Percentiles rank a stretch among this genome's conserved stretches.
Conservation (phyloP, 1,140 invertebrate species). For the Episyrphus balteatus region DNA sequence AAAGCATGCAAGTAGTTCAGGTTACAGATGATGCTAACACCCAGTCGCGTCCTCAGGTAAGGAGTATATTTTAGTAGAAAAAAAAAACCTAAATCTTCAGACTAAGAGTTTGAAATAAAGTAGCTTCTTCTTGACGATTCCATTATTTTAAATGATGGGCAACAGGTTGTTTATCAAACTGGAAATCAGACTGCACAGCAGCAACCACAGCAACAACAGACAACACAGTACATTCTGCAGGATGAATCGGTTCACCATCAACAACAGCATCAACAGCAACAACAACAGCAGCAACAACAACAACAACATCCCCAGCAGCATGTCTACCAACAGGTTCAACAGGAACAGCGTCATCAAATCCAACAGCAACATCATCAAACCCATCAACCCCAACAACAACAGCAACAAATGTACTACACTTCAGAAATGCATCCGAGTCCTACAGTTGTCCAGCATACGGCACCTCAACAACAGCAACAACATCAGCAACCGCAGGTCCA, state of each 20-base stretch:
- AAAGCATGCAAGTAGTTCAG: conserved; percentile 29
- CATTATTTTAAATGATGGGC: conserved; percentile 27
- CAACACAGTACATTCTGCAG: not conserved
- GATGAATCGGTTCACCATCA: conserved; percentile 7
- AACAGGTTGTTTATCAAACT: conserved; percentile 34
- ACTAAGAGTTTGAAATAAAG: not conserved
- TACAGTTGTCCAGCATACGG: conserved; percentile 23
- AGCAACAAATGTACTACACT: conserved; percentile 28
- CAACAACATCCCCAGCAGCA: conserved; percentile 1
- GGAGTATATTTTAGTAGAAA: not conserved
- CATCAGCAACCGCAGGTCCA: conserved; percentile 38
- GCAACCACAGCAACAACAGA: conserved; percentile 4
- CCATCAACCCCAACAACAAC: conserved; percentile 11
- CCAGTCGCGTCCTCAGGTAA: conserved; percentile 5
- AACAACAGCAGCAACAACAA: conserved; percentile 9
- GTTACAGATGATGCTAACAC: conserved; percentile 30
- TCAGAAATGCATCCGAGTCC: conserved; percentile 21
- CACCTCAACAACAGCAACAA: conserved; percentile 24
- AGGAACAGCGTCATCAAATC: conserved; percentile 1
- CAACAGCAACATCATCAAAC: conserved; percentile 1
- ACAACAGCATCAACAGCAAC: conserved; percentile 16
- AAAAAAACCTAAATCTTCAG: not conserved
- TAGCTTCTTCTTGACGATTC: conserved; percentile 17
- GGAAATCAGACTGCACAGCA: conserved; percentile 13
- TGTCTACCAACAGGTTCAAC: conserved; percentile 6